phyloP scores from a whole-genome alignment of 2,888 invertebrate genomes.

The Acleris literana region DNA sequence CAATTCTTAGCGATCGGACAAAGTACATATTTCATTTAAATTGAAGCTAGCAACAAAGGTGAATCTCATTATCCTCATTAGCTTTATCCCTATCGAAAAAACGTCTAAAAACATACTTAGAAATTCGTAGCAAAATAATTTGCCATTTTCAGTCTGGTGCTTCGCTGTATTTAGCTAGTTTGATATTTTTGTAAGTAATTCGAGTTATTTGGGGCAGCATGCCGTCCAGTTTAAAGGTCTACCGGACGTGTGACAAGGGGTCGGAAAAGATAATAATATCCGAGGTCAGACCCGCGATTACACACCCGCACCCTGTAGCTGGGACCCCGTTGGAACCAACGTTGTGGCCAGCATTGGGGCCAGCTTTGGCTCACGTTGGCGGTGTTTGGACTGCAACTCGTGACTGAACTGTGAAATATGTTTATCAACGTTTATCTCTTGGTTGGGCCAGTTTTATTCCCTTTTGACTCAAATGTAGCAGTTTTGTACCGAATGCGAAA shows the following conservation, averaged over 20 bases:
- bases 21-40: too few species aligned
- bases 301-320: not conserved
- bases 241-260: slow-evolving; percentile 14
- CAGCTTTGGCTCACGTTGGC: not conserved
- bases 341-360: not conserved
- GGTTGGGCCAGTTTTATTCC: not conserved
- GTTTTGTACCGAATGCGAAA: not conserved
- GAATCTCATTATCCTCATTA: too few species aligned
- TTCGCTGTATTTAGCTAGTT: not conserved
- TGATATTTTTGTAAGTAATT: not conserved
- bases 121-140: too few species aligned
- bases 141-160: too few species aligned
- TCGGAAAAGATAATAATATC: slow-evolving; percentile 10
- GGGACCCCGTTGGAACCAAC: not conserved
- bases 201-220: slow-evolving; percentile 6
- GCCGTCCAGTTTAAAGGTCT: slow-evolving; percentile 2
- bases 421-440: slow-evolving; percentile 8
- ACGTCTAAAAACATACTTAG: too few species aligned
- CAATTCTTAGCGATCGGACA: too few species aligned
- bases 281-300: slow-evolving; percentile 8
- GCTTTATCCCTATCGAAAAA: too few species aligned
- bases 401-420: slow-evolving; percentile 8
- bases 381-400: slow-evolving; percentile 9
- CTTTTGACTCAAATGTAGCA: not conserved
- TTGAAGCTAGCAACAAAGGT: too few species aligned